These are phyloP conservation scores for Psix sp. DNA, from an alignment of 1,140 invertebrate species.

Conservation along the genomic window DNA sequence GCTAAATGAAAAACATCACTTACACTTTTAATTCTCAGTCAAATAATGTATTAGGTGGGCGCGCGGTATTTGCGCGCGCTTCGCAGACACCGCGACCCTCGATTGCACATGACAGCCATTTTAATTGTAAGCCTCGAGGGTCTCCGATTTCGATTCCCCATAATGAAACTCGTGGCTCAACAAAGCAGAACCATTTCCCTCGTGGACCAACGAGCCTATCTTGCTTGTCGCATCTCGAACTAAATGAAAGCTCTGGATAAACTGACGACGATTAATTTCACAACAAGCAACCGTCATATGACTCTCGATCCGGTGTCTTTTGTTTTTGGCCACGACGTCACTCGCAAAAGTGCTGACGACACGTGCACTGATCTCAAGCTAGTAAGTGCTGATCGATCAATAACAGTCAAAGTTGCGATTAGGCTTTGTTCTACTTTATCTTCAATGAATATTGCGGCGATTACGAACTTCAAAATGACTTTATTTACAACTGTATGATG, in stretches of 20 bases:
- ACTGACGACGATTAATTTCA: slow-evolving; percentile 69
- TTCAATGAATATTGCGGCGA: slow-evolving; percentile 6
- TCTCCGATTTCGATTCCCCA: slow-evolving; percentile 66
- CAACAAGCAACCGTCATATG: slow-evolving; percentile 62
- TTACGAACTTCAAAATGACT: neutral
- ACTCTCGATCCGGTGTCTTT: slow-evolving; percentile 23
- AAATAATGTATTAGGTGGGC: slow-evolving; percentile 36
- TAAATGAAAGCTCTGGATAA: slow-evolving; percentile 67
- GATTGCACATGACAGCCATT: slow-evolving; percentile 71
- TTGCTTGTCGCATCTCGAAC: slow-evolving; percentile 65
- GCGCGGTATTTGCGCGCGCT: slow-evolving; percentile 33
- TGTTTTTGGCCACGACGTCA: slow-evolving; percentile 9
- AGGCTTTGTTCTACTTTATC: neutral
- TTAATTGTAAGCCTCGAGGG: slow-evolving; percentile 68
- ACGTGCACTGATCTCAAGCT: slow-evolving; percentile 18
- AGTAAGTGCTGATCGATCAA: slow-evolving; percentile 39
- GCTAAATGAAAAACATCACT: slow-evolving; percentile 44
- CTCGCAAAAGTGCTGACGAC: slow-evolving; percentile 37
- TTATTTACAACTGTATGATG: no score
- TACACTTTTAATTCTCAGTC: slow-evolving; percentile 45
- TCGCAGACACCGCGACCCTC: slow-evolving; percentile 53
- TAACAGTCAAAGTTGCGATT: slow-evolving; percentile 22
- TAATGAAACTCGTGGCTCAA: slow-evolving; percentile 53
- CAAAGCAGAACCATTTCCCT: slow-evolving; percentile 36
- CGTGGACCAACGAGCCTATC: slow-evolving; percentile 44